Percentiles rank a stretch among this genome's conserved stretches.
Conservation (phyloP, 2,113 vertebrate genomes). For the human (Homo sapiens) region DNA sequence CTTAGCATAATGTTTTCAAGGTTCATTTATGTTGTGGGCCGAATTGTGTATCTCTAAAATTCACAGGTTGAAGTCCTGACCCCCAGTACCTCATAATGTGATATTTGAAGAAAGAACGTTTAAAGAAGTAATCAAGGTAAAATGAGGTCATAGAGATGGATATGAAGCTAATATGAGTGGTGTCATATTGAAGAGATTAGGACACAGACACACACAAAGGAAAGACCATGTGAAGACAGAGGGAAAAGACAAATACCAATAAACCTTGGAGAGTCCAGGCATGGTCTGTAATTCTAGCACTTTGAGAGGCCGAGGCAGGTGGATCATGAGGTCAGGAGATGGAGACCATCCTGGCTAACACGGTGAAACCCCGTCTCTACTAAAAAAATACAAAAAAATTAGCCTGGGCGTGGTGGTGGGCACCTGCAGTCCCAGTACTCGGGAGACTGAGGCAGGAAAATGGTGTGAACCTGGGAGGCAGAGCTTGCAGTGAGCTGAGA, state of each 20-base stretch:
- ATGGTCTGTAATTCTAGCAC: too few species aligned
- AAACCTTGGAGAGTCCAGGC: too few species aligned
- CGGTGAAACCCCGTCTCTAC: too few species aligned
- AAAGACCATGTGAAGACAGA: neutral
- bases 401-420: fast-evolving
- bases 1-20: neutral
- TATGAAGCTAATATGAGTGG: neutral
- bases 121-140: neutral
- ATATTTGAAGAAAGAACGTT: neutral
- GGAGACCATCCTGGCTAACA: too few species aligned
- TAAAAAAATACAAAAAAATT: too few species aligned
- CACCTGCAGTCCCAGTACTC: too few species aligned
- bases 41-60: neutral
- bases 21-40: neutral
- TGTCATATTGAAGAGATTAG: neutral
- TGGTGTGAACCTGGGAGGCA: too few species aligned
- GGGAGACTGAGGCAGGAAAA: too few species aligned
- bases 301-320: too few species aligned
- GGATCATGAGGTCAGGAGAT: too few species aligned
- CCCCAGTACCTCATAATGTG: neutral
- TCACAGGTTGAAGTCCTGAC: neutral
- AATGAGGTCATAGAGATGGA: neutral
- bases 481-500: too few species aligned
- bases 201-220: neutral
- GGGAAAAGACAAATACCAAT: neutral